phyloP scores from a whole-genome alignment of 2,888 invertebrate genomes.

The Mayetiola destructor region DNA sequence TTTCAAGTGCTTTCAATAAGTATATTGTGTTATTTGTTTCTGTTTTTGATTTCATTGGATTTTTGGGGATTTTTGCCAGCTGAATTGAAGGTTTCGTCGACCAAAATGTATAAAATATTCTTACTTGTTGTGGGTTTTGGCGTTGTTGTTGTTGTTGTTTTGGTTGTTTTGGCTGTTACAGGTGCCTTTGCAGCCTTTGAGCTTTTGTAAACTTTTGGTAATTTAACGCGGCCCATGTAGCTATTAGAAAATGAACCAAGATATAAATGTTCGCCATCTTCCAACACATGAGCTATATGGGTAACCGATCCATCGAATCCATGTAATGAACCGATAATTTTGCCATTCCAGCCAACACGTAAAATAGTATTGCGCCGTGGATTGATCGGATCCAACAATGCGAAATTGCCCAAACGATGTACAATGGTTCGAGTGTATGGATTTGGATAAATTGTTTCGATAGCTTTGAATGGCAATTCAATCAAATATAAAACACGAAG shows the following conservation, averaged over 20 bases:
- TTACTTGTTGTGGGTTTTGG: slow-evolving; percentile 20
- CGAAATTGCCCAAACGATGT: slow-evolving; percentile 55
- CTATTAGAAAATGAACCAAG: slow-evolving; percentile 54
- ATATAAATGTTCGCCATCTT: slow-evolving; percentile 48
- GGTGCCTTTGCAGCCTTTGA: slow-evolving; percentile 19
- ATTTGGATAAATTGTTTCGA: slow-evolving; percentile 52
- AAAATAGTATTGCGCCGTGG: slow-evolving; percentile 43
- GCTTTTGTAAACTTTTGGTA: slow-evolving; percentile 28
- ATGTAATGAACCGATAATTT: slow-evolving; percentile 53
- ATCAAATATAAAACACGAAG: slow-evolving; percentile 43
- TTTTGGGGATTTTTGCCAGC: slow-evolving; percentile 21
- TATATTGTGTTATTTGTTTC: not conserved
- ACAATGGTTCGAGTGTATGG: slow-evolving; percentile 44
- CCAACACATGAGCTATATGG: slow-evolving; percentile 49
- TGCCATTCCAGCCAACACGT: slow-evolving; percentile 55
- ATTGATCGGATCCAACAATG: slow-evolving; percentile 31
- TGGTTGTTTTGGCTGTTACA: slow-evolving; percentile 17
- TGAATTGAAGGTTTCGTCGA: slow-evolving; percentile 22
- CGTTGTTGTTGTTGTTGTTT: slow-evolving; percentile 17
- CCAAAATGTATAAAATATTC: slow-evolving; percentile 22
- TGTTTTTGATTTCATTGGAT: slow-evolving; percentile 20
- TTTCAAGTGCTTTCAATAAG: too few relatives aligned
- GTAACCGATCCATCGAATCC: slow-evolving; percentile 42
- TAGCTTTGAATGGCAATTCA: slow-evolving; percentile 47
- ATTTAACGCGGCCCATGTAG: slow-evolving; percentile 49